phyloP scores from a whole-genome alignment of 1,140 invertebrate genomes.

The Lycorma delicatula region DNA sequence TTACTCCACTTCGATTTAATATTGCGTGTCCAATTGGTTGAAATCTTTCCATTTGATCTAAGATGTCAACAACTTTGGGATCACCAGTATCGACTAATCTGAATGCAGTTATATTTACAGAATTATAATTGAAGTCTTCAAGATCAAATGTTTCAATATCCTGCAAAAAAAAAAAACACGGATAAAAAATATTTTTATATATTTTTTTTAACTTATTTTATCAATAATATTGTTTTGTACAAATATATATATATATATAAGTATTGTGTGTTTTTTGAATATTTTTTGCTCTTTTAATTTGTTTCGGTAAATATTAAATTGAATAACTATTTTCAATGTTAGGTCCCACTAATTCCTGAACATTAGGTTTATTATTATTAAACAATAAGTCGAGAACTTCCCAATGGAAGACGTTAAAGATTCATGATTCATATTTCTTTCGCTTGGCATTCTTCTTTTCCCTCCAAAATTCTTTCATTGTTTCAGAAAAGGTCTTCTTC shows the following conservation, averaged over 20 bases:
- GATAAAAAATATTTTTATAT: not conserved
- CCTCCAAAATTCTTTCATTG: too few relatives aligned
- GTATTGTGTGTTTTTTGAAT: too few relatives aligned
- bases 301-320: too few relatives aligned
- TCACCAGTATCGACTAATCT: conserved; percentile 74
- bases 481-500: too few relatives aligned
- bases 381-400: too few relatives aligned
- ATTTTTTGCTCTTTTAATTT: too few relatives aligned
- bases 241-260: not conserved
- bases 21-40: conserved; percentile 73
- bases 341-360: too few relatives aligned
- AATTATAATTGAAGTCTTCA: conserved; percentile 90
- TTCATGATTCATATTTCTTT: too few relatives aligned
- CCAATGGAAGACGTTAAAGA: too few relatives aligned
- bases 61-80: conserved; percentile 59
- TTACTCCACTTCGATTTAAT: conserved; percentile 60
- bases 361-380: too few relatives aligned
- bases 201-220: not conserved
- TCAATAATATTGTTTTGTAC: not conserved
- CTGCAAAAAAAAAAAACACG: conserved; percentile 40
- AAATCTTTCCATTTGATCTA: conserved; percentile 82
- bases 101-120: conserved; percentile 88
- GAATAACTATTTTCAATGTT: too few relatives aligned
- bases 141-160: conserved; percentile 85
- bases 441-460: too few relatives aligned